phyloP scores from a whole-genome alignment of 2,113 vertebrate genomes.

The Furnarius figulus region DNA sequence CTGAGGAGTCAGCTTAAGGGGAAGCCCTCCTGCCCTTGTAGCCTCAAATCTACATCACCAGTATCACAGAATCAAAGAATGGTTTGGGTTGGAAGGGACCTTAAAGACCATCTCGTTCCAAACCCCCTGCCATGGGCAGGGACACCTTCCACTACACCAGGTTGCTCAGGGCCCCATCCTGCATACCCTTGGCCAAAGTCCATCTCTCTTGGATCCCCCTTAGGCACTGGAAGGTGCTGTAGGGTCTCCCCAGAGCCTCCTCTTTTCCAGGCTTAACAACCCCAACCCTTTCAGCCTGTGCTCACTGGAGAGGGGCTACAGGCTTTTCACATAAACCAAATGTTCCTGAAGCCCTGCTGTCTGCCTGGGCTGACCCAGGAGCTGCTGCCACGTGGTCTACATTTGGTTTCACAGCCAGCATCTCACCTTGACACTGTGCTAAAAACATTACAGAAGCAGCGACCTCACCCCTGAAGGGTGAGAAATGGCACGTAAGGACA shows the following conservation, averaged over 20 bases:
- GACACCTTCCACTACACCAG: neutral
- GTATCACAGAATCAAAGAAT: neutral
- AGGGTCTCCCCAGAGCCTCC: neutral
- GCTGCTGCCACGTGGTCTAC: accelerated
- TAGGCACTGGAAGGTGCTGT: neutral
- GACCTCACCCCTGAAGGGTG: neutral
- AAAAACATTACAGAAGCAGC: neutral
- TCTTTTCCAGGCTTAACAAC: neutral
- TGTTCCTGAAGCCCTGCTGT: neutral
- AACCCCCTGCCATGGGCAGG: neutral
- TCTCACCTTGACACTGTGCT: neutral
- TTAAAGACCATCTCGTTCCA: neutral
- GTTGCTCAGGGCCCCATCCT: neutral
- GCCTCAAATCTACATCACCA: neutral
- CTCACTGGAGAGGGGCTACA: neutral
- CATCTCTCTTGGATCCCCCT: neutral
- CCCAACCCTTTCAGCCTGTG: neutral
- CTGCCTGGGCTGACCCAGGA: neutral
- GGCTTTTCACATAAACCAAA: neutral
- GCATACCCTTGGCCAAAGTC: neutral
- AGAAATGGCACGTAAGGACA: accelerated
- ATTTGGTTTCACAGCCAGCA: accelerated
- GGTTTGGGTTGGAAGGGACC: neutral
- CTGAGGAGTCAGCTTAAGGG: accelerated
- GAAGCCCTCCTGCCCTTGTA: neutral